Conservation (phyloP, 1,140 invertebrate species). For the Cyclina sinensis region DNA sequence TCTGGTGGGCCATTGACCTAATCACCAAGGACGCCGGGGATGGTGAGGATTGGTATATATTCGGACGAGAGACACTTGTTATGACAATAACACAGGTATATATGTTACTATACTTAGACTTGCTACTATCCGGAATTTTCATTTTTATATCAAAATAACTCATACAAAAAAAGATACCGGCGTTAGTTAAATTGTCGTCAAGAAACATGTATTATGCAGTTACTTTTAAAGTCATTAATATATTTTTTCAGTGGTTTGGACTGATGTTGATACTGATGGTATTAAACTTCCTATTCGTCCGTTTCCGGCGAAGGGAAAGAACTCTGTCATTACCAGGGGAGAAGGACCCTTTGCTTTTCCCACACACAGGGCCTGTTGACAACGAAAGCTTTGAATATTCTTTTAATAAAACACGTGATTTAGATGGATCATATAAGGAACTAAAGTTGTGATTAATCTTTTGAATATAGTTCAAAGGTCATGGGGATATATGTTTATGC, state of each 20-base stretch:
- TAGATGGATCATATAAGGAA: slow-evolving; percentile 38
- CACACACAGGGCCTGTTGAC: neutral
- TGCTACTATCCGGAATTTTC: too few species aligned
- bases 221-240: too few species aligned
- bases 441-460: neutral
- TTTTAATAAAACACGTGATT: slow-evolving; percentile 31
- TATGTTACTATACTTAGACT: neutral
- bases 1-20: slow-evolving; percentile 82
- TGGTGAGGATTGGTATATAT: slow-evolving; percentile 77
- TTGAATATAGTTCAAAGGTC: too few species aligned
- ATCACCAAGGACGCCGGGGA: slow-evolving; percentile 70
- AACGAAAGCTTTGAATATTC: neutral
- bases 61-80: slow-evolving; percentile 78
- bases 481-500: too few species aligned
- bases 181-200: too few species aligned
- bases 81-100: slow-evolving; percentile 78
- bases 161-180: too few species aligned
- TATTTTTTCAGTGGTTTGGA: slow-evolving; percentile 72
- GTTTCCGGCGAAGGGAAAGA: neutral
- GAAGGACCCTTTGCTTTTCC: slow-evolving; percentile 18
- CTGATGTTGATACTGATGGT: slow-evolving; percentile 66
- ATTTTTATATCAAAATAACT: too few species aligned
- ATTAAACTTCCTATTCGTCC: slow-evolving; percentile 63
- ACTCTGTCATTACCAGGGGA: neutral
- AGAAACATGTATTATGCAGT: too few species aligned